Conservation (phyloP, 2,888 invertebrate genomes). For the Cantharis rufa region DNA sequence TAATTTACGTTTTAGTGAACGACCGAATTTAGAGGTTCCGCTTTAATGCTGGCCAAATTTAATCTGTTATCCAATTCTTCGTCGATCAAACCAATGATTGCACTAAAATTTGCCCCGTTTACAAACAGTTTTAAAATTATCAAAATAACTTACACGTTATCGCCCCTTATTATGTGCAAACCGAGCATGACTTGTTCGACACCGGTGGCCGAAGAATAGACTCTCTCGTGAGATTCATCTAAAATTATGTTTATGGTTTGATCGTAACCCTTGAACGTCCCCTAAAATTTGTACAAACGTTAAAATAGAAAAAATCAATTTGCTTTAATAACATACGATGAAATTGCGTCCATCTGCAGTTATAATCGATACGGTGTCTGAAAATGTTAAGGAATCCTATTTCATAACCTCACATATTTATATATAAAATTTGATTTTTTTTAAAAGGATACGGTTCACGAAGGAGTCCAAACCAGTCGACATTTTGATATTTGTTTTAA, state of each 20-base stretch:
- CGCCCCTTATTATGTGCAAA: conserved; percentile 95
- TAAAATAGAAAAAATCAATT: conserved; percentile 4
- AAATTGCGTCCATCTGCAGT: conserved; percentile 96
- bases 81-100: conserved; percentile 83
- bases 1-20: conserved; percentile 64
- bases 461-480: conserved; percentile 85
- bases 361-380: conserved; percentile 89
- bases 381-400: conserved; percentile 30
- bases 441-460: conserved; percentile 76
- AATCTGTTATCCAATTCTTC: conserved; percentile 81
- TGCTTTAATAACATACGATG: conserved; percentile 66
- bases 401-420: conserved; percentile 23
- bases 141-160: conserved; percentile 79
- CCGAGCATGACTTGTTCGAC: conserved; percentile 96
- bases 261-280: conserved; percentile 97
- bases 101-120: conserved; percentile 57
- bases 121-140: background rate
- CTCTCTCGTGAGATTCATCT: conserved; percentile 97
- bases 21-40: conserved; percentile 82
- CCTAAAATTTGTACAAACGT: conserved; percentile 60
- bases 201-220: conserved; percentile 91
- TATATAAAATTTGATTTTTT: conserved; percentile 12
- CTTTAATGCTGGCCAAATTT: conserved; percentile 78
- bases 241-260: conserved; percentile 98
- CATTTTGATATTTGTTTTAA: conserved; percentile 58